Evolutionary conservation across 1,140 invertebrate genomes (phyloP).

Genomic region (Drosophila nikananu): DNA sequence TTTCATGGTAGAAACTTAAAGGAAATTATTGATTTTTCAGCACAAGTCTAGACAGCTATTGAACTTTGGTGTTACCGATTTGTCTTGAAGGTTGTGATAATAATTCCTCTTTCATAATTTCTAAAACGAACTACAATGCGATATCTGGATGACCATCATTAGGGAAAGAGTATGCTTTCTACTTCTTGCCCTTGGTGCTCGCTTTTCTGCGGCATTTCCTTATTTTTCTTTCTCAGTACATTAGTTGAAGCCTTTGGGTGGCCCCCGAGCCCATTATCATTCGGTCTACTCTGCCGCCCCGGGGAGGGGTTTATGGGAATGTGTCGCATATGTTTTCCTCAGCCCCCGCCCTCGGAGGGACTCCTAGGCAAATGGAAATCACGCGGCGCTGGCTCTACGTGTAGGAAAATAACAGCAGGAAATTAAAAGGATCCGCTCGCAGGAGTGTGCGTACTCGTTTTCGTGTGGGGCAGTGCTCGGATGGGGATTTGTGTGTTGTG

Average conservation of each 20-base stretch:
- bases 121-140: neutral
- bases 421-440: slow-evolving; percentile 72
- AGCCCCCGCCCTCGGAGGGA: neutral
- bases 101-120: neutral
- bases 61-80: neutral
- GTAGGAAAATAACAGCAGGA: slow-evolving; percentile 79
- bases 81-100: neutral
- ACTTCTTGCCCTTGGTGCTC: slow-evolving; percentile 2
- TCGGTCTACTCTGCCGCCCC: slow-evolving; percentile 42
- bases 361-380: slow-evolving; percentile 68
- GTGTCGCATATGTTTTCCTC: slow-evolving; percentile 59
- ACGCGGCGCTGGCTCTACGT: slow-evolving; percentile 56
- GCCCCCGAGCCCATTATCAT: slow-evolving; percentile 51
- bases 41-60: neutral
- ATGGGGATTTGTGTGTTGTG: slow-evolving; percentile 29
- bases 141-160: slow-evolving; percentile 3
- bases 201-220: slow-evolving; percentile 1
- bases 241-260: slow-evolving; percentile 18
- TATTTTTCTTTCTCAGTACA: slow-evolving; percentile 17
- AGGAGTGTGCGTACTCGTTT: slow-evolving; percentile 18
- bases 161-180: neutral
- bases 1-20: neutral
- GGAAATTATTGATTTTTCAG: neutral
- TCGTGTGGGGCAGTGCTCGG: neutral
- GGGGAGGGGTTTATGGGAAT: slow-evolving; percentile 57